A percentile compares a stretch with the other conserved stretches of the same genome.
phyloP scores from a whole-genome alignment of 2,797 vertebrate species.

The Anniella stebbinsi region DNA sequence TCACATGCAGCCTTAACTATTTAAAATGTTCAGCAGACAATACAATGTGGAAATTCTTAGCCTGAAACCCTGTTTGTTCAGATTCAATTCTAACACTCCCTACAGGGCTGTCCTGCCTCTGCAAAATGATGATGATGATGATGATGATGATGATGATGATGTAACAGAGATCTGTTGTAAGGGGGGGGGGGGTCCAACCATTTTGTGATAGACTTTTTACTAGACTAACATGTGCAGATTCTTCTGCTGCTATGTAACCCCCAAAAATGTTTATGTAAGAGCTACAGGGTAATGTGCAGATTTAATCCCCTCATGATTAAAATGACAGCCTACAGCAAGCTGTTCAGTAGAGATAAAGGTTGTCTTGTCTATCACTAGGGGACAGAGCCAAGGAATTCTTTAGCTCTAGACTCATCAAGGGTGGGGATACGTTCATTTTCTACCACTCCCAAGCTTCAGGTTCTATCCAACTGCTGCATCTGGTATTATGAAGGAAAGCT shows the following conservation, averaged over 20 bases:
- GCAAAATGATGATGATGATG: too few relatives aligned
- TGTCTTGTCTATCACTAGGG: neutral
- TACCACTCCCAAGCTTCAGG: neutral
- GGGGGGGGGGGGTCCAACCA: neutral
- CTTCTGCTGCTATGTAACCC: neutral
- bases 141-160: neutral
- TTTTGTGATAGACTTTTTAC: neutral
- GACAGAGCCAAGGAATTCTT: neutral
- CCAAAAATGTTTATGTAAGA: constrained; percentile 5
- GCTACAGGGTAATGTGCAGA: constrained; percentile 1
- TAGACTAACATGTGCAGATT: neutral
- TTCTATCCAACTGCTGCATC: constrained; percentile 9
- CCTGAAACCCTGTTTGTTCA: neutral
- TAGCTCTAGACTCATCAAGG: neutral
- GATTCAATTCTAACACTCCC: neutral
- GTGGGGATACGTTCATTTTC: neutral
- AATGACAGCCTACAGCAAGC: constrained; percentile 34
- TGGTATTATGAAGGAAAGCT: neutral
- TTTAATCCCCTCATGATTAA: neutral
- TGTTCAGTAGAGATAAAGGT: constrained; percentile 68
- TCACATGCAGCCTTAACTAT: too few relatives aligned
- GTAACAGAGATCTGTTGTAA: neutral
- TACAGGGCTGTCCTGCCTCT: neutral
- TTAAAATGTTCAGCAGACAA: neutral
- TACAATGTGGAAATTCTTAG: neutral